Percentiles rank a stretch among this genome's conserved stretches.
These are phyloP conservation scores for Falco columbarius DNA, from an alignment of 2,797 vertebrate species.

Conservation along the genomic window DNA sequence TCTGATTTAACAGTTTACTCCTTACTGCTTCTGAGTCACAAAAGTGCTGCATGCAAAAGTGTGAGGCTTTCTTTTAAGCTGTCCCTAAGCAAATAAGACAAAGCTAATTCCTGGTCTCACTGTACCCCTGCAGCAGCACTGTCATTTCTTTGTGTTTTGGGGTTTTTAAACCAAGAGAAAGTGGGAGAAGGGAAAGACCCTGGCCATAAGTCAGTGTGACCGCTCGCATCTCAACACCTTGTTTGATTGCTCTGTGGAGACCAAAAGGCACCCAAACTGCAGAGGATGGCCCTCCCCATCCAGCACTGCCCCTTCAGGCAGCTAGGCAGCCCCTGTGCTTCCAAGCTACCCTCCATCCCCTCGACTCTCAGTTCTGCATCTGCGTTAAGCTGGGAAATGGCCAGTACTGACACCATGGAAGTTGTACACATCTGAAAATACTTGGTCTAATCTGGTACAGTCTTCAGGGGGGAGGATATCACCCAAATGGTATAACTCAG, in stretches of 20 bases:
- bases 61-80: background rate
- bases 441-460: background rate
- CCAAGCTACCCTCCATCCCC: background rate
- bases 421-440: background rate
- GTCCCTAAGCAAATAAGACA: background rate
- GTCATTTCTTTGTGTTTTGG: background rate
- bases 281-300: background rate
- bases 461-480: background rate
- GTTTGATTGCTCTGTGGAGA: background rate
- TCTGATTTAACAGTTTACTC: constrained; percentile 29
- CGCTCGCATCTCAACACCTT: rapidly evolving
- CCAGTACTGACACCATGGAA: background rate
- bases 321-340: background rate
- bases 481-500: background rate
- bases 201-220: background rate
- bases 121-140: background rate
- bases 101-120: background rate
- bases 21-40: background rate
- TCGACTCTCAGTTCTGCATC: background rate
- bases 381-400: background rate
- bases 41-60: background rate
- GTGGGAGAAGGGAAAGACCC: background rate
- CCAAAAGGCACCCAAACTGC: background rate
- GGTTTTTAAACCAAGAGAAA: background rate
- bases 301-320: background rate